A percentile compares a stretch with the other conserved stretches of the same genome.
Conservation (phyloP, 2,113 vertebrate species). For the Lophotis ruficrista region DNA sequence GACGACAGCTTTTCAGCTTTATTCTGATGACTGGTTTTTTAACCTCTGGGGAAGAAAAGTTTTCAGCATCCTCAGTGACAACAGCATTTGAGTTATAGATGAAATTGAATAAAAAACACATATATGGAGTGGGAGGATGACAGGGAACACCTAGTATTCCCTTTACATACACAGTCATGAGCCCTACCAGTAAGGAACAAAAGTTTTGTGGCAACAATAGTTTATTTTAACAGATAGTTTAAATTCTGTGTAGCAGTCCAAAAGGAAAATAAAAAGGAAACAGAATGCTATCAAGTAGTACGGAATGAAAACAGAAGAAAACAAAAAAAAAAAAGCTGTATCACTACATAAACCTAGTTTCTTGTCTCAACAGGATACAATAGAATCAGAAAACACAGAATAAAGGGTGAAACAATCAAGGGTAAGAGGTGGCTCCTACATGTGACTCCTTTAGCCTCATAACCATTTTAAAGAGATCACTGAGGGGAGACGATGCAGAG, state of each 20-base stretch:
- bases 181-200: neutral
- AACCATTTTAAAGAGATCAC: neutral
- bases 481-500: no score
- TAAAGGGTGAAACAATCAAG: neutral
- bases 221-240: neutral
- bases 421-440: rapidly evolving
- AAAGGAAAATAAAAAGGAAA: neutral
- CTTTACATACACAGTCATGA: neutral
- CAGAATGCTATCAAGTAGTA: neutral
- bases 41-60: neutral
- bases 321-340: neutral
- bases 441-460: neutral
- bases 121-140: neutral
- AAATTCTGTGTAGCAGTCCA: neutral
- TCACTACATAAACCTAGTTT: neutral
- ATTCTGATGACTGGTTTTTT: neutral
- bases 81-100: neutral
- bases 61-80: neutral
- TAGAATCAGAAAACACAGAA: neutral
- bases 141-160: neutral
- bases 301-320: neutral
- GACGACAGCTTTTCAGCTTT: neutral
- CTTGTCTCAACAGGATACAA: neutral
- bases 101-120: neutral
- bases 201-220: neutral